Evolutionary conservation across 2,888 invertebrate species (phyloP).

Genomic region (Parnassius mnemosyne): DNA sequence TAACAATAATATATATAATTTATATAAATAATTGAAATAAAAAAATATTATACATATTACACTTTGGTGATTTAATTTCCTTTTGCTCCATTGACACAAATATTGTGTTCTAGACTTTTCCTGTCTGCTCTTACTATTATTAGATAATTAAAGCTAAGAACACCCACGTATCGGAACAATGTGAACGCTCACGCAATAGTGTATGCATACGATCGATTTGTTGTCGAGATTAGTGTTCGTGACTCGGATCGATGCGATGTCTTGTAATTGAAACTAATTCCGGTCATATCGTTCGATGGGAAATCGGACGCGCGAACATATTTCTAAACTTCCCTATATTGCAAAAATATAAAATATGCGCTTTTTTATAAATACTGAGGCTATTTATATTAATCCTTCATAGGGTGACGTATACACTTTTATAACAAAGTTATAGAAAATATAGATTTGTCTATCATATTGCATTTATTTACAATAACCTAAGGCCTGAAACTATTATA

Average conservation of each 20-base stretch:
- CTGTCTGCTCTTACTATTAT: slow-evolving; percentile 55
- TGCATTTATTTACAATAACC: no score
- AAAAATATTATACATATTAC: no score
- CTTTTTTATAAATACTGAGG: no score
- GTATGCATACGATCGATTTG: slow-evolving; percentile 34
- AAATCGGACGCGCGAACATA: slow-evolving; percentile 12
- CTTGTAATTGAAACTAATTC: slow-evolving; percentile 35
- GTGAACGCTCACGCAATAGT: slow-evolving; percentile 39
- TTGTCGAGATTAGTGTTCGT: slow-evolving; percentile 36
- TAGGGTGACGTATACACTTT: no score
- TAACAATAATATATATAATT: no score
- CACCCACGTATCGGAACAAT: slow-evolving; percentile 58
- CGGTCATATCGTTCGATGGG: slow-evolving; percentile 31
- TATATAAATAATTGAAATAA: no score
- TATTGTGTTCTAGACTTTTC: slow-evolving; percentile 56
- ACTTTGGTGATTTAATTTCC: neutral
- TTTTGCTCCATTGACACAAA: slow-evolving; percentile 30
- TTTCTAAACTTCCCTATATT: slow-evolving; percentile 3
- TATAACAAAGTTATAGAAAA: no score
- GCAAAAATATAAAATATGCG: no score
- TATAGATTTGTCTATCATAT: no score
- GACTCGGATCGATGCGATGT: slow-evolving; percentile 33
- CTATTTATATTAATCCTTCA: no score
- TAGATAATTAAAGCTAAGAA: slow-evolving; percentile 58
- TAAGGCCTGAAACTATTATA: no score